Evolutionary conservation across 2,888 invertebrate species (phyloP), one percentile per base, ranked within the genome.

Genomic region (Stenchaetothrips biformis): DNA sequence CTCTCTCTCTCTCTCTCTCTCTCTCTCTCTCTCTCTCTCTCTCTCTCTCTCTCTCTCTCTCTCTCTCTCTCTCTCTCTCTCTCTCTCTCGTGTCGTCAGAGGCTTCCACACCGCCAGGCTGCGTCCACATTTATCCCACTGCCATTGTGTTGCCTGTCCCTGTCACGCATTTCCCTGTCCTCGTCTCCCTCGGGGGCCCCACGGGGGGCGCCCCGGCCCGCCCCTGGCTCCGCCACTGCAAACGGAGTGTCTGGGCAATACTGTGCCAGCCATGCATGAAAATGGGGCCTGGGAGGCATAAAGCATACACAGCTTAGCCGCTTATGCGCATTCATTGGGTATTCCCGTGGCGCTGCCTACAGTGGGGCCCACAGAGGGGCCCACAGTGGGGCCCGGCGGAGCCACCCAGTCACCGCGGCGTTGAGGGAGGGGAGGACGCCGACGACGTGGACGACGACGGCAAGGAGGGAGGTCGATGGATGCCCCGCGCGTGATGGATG

Each of bases 181-280:
- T 18, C 18, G 53, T 8, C 53, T 37, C 37, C 37, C 37, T 4
- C 37, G 37, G 37, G 37, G 37, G 37, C 37, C 37, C 37, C 37
- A 37, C 37, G 4, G 37, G 1, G 37, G 37, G 37, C 2, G 37
- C 37, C 13, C 53, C 53, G 53, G 16, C 11, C 13, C 18, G 53
- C 53, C 53, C 53, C 53, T 9, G 4, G 4, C 13, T 18, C 53
- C 53, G 13, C 53, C 53, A 13, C 18, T 18, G 53, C 53, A 53
- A 53, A 53, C 53, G 53, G 53, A 53, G 53, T 53, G 53, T 53
- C 53, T 53, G 53, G 53, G 53, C 53, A 53, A 53, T 53, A 53
- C 53, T 18, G 53, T 53, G 18, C 53, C 53, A 53, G 53, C 53
- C 53, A 53, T 53, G 53, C 53, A 53, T 53, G 53, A 53, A 53